phyloP scores from a whole-genome alignment of 2,888 invertebrate genomes.

The Deilephila elpenor region DNA sequence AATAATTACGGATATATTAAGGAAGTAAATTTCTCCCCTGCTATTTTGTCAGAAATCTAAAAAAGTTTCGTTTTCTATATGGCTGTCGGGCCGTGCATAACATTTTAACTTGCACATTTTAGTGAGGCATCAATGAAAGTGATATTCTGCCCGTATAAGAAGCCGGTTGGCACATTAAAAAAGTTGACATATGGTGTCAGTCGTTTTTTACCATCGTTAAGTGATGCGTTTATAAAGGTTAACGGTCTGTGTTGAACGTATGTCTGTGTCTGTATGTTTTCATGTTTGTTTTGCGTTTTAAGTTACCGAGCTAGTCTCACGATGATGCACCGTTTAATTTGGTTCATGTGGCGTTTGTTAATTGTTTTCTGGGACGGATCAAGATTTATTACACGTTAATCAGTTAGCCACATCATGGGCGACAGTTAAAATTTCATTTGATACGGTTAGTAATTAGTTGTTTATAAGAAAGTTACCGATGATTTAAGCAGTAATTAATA shows the following conservation, averaged over 20 bases:
- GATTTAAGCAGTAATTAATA: too few relatives aligned
- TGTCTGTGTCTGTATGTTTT: neutral
- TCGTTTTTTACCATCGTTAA: slow-evolving; percentile 1
- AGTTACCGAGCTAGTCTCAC: neutral
- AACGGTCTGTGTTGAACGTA: slow-evolving; percentile 6
- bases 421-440: too few relatives aligned
- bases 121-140: slow-evolving; percentile 1
- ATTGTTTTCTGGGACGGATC: neutral
- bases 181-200: slow-evolving; percentile 15
- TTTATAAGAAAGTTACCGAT: too few relatives aligned
- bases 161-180: slow-evolving; percentile 5
- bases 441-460: too few relatives aligned
- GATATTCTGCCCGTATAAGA: neutral
- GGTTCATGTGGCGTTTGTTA: neutral
- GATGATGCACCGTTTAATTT: neutral
- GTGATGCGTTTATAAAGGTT: slow-evolving; percentile 18
- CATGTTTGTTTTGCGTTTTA: neutral
- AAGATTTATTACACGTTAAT: too few relatives aligned
- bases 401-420: too few relatives aligned
- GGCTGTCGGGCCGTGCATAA: too few relatives aligned
- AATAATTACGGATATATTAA: too few relatives aligned
- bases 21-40: too few relatives aligned
- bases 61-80: too few relatives aligned
- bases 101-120: too few relatives aligned
- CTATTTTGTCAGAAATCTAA: too few relatives aligned